Evolutionary conservation across 2,888 invertebrate species (phyloP).

Genomic region (Clunio marinus): DNA sequence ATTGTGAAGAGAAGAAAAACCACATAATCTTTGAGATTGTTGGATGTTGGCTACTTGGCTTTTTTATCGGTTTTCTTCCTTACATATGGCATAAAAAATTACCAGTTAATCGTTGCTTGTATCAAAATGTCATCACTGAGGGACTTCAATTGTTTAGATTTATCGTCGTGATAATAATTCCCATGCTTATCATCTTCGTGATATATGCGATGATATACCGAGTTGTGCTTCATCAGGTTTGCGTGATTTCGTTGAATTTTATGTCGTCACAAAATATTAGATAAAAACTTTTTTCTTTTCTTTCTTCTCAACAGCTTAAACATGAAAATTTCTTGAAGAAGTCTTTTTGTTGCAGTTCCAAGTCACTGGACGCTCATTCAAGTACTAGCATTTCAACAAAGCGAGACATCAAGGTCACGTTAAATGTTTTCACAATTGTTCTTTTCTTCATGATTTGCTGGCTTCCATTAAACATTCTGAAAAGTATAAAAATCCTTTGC

Average conservation of each 20-base stretch:
- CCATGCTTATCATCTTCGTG: background rate
- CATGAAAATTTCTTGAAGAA: background rate
- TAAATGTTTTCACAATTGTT: conserved; percentile 12
- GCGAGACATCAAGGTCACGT: conserved; percentile 17
- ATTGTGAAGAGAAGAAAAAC: background rate
- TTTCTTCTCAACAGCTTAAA: background rate
- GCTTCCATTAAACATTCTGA: conserved; percentile 16
- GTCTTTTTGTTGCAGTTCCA: background rate
- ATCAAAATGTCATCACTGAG: background rate
- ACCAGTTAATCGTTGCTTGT: background rate
- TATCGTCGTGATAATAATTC: conserved; percentile 2
- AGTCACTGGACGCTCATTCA: background rate
- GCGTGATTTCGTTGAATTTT: background rate
- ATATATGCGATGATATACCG: conserved; percentile 10
- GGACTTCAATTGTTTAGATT: background rate
- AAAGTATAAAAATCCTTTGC: background rate
- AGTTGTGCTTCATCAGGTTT: background rate
- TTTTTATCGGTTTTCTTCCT: conserved; percentile 8
- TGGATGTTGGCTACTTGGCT: conserved; percentile 13
- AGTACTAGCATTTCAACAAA: background rate
- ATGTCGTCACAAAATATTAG: background rate
- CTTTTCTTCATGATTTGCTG: conserved; percentile 22
- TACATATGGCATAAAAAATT: background rate
- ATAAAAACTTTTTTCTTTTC: background rate
- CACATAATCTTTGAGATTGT: background rate